Evolutionary conservation across 2,113 vertebrate species (phyloP).

Genomic region (Stictonetta naevosa): DNA sequence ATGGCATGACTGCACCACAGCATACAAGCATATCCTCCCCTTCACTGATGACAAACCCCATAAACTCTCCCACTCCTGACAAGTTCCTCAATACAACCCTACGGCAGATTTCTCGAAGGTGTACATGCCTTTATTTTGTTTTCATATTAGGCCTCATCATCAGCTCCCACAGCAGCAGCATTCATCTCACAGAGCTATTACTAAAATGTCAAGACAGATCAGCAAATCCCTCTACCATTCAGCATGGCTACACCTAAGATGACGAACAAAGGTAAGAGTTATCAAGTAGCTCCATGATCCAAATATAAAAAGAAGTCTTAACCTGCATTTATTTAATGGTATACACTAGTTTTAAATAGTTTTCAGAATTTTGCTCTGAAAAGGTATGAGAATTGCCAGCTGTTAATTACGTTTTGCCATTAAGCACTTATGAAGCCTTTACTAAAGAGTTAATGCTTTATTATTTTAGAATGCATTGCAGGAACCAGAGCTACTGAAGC

Average conservation of each 20-base stretch:
- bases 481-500: not conserved
- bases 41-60: not conserved
- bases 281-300: not conserved
- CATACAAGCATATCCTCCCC: not conserved
- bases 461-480: not conserved
- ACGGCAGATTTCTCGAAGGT: not conserved
- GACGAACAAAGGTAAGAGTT: not conserved
- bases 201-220: not conserved
- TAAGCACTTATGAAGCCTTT: not conserved
- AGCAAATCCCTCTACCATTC: not conserved
- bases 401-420: not conserved
- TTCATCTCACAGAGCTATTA: not conserved
- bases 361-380: not conserved
- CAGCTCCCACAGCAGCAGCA: not conserved
- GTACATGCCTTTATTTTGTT: not conserved
- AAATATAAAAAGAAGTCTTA: not conserved
- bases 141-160: not conserved
- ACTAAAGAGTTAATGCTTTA: not conserved
- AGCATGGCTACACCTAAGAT: not conserved
- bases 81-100: not conserved
- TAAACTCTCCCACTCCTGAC: not conserved
- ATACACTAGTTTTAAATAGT: not conserved
- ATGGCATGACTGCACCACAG: not conserved
- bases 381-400: not conserved
- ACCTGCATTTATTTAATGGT: not conserved